Base-by-base conservation (phyloP, 1,140 invertebrate species). In the Pseudachorutes palmiensis region DNA sequence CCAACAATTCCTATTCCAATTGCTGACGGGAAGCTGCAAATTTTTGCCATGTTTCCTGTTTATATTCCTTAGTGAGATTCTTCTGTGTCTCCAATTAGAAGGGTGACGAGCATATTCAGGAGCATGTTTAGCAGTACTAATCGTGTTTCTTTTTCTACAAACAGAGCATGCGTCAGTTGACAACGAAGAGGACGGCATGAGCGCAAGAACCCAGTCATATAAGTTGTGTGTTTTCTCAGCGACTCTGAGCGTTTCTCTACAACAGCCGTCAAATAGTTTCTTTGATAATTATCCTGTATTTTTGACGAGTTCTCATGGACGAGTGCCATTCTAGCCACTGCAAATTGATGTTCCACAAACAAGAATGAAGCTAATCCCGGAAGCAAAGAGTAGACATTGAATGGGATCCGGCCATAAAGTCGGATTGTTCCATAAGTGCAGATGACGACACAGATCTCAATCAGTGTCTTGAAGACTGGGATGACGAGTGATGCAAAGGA, bases 261-360 rank as follows among this genome's bases (percentile, higher is more conserved):
- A 45, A 45, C 19, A 12, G 9, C 36, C 19, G 36, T 45, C 36
- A 55, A 55, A 24, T 55, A 55, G 51, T 55, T 55, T 55, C 24
- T 55, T 26, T 5, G 5, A 24, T 55, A 55, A 22, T 55, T 55
- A 5, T 12, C 24, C 24, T 26, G 9, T 5, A 55, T 55, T 5
- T 26, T 12, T 14, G 51, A 55, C 24, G 51, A 55, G 24, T 55
- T 55, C 24, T 55, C 51, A 55, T 55, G 51, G 51, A 55, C 51
- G 24, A 19, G 12, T 16, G 51, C 51, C 51, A 55, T 55, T 55
- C 51, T 14, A 55, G 9, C 51, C 51, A 55, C 51, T 14, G 51
- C 51, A 55, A 55, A 55, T 22, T 55, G 51, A 55, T 55, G 51
- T 26, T 55, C 51, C 12, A 55, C 51, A 55, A 55, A 55, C 24